Evolutionary conservation across 1,140 invertebrate species (phyloP), one percentile per base, ranked within the genome.

Genomic region (Neodiprion pinetum): DNA sequence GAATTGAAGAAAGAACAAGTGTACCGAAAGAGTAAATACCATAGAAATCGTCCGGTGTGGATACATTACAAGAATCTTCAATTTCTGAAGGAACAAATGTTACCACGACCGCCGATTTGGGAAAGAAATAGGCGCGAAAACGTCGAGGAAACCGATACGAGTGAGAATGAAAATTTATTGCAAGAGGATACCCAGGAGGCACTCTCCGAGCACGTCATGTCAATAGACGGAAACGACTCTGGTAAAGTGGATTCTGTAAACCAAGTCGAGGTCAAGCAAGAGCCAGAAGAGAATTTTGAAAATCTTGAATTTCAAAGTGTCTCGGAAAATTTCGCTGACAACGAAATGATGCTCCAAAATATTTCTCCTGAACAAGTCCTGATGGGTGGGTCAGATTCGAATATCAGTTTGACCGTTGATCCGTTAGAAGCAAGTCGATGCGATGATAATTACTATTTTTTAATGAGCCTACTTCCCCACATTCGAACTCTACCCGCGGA

Each of bases 1-100:
- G 89, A 90, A 67, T 71, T 90, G 28, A 89, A 87, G 70, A 90
- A 90, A 61, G 86, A 88, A n/a, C 82, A 83, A 71, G 81, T 85
- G 8, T 87, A 81, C 66, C 80, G 82, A 2, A 86, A 85, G 75
- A 86, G 81, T 69, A 86, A 87, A 75, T 86, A 80, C 40, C 78
- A 82, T 48, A 80, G 84, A 28, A 84, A 83, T 70, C 81, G 84
- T 28, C 85, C 87, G n/a, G 80, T 85, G 47, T 88, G 87, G 87
- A 87, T 85, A 53, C 86, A 88, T 48, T 88, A 84, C 74, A 85
- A 87, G 72, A 85, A 82, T 17, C 75, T 88, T 8, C 84, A 84
- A 23, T 88, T 88, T 71, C 77, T 88, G 1, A 88, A 88, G 71
- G 86, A 88, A 3, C 87, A 88, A 76, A 88, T 88, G 86, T 70